These are phyloP conservation scores for Melozone crissalis DNA, from an alignment of 2,113 vertebrate genomes.

Conservation along the genomic window DNA sequence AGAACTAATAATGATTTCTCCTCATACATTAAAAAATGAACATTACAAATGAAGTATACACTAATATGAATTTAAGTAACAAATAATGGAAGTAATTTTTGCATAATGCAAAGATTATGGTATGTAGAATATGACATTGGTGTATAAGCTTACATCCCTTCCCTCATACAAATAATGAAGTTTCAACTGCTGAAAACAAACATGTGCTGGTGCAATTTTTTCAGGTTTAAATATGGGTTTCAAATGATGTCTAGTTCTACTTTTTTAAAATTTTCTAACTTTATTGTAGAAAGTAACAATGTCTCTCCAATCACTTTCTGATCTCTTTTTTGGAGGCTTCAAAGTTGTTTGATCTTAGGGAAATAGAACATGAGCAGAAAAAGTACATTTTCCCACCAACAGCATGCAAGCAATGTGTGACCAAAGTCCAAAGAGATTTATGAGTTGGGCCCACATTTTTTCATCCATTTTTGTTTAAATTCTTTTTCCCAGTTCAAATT, in stretches of 20 bases:
- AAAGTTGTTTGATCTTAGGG: neutral
- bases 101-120: neutral
- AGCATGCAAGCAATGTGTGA: slow-evolving; percentile 50
- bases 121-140: neutral
- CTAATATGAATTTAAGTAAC: neutral
- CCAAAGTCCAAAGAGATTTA: neutral
- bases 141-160: slow-evolving; percentile 2
- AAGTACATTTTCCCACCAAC: slow-evolving; percentile 11
- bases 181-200: neutral
- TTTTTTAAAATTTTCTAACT: neutral
- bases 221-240: neutral
- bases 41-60: neutral
- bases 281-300: neutral
- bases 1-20: neutral
- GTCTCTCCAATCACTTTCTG: neutral
- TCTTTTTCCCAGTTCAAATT: neutral
- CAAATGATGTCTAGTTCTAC: neutral
- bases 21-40: neutral
- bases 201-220: neutral
- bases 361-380: slow-evolving; percentile 59
- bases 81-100: neutral
- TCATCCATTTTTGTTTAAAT: neutral
- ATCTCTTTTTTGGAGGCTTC: neutral
- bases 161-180: neutral
- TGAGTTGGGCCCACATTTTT: slow-evolving; percentile 57